Evolutionary conservation across 2,113 vertebrate genomes (phyloP).

Genomic region (Spea multiplicata): DNA sequence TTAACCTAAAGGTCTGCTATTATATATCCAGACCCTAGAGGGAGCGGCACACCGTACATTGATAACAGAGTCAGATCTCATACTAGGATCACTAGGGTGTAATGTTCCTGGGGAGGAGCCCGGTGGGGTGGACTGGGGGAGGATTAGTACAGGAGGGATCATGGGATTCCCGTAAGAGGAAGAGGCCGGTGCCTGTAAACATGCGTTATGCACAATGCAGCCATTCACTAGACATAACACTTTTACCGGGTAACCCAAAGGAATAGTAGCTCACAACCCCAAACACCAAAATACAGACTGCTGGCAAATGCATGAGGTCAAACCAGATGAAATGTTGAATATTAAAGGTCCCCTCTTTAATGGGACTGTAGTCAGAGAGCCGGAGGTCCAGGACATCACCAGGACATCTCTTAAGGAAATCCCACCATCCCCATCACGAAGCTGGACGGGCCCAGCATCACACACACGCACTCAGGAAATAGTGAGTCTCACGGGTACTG

Average conservation of each 20-base stretch:
- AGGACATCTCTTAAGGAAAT: background rate
- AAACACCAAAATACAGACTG: too few species aligned
- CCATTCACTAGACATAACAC: too few species aligned
- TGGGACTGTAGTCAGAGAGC: too few species aligned
- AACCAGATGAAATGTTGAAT: too few species aligned
- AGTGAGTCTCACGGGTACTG: conserved; percentile 62
- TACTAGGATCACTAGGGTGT: background rate
- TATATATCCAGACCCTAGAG: conserved; percentile 1
- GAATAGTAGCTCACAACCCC: too few species aligned
- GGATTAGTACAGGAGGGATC: background rate
- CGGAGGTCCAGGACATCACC: background rate
- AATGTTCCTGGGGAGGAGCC: background rate
- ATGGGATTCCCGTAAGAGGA: background rate
- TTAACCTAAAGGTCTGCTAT: background rate
- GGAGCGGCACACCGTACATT: background rate
- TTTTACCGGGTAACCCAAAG: too few species aligned
- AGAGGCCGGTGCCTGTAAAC: background rate
- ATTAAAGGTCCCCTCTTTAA: too few species aligned
- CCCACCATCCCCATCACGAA: background rate
- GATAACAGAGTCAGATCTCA: too few species aligned
- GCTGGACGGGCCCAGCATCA: background rate
- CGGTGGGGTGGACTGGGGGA: background rate
- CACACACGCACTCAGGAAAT: conserved; percentile 21
- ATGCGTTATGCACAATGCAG: too few species aligned
- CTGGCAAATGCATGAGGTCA: too few species aligned